Evolutionary conservation across 2,888 invertebrate genomes (phyloP), one percentile per base, ranked within the genome.

Genomic region (Tachystola acroxantha): DNA sequence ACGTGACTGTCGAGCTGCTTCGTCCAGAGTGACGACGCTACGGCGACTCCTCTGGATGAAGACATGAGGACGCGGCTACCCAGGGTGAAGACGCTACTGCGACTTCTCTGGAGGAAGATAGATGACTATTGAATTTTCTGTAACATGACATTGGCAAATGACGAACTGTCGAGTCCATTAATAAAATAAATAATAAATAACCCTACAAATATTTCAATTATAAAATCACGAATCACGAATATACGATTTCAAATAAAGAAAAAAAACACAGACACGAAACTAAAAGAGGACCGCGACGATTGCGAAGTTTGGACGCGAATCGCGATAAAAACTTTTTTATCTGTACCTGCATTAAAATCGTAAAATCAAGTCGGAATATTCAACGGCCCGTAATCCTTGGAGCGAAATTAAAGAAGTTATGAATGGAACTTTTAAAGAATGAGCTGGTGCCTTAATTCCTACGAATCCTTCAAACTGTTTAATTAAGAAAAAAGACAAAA

Each of bases 371-470:
- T 12, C 26, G 31, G 40, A 39, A 45, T 39, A 39, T 45, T 45
- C 37, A 45, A 27, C 39, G 36, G 24, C 14, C 27, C 19, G 31
- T 40, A 40, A 43, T 43, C 40, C 43, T 10, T 12, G 27, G 39
- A 36, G 39, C 39, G 37, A 45, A 45, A 45, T 45, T 45, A 45
- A 45, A 45, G 45, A 45, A 45, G 45, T 45, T 45, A 45, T 40
- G 42, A 45, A 45, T 27, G 34, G 11, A 34, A 34, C 14, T 34
- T 27, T 27, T 27, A 34, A 34, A 34, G 26, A 34, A 34, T 19
- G 13, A 10, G 26, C n/a, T 13, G 24, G 27, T 16, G 19, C 19
- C 11, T 33, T 33, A 33, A 33, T 33, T 25, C 16, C 24, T 24
- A 13, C n/a, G 32, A 24, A 32, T 32, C 35, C 37, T 37, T 44